Conservation (phyloP, 2,888 invertebrate species). For the Lutraria lutraria region DNA sequence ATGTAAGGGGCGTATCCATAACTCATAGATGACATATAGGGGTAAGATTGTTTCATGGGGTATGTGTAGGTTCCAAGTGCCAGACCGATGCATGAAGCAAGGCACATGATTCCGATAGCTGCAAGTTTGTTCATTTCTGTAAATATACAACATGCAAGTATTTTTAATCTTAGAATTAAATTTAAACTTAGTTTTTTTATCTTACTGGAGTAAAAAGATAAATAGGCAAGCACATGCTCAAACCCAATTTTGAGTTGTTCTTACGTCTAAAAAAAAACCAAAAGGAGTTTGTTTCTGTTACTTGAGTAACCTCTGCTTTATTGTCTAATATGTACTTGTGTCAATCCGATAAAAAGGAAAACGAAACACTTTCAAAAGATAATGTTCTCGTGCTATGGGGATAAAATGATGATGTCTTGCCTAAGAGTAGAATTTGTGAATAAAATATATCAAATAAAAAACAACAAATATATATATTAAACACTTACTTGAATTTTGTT, state of each 20-base stretch:
- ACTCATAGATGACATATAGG: neutral
- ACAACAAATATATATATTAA: neutral
- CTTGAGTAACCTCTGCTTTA: neutral
- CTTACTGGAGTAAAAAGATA: neutral
- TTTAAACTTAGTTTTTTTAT: neutral
- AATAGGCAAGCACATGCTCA: neutral
- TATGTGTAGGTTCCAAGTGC: neutral
- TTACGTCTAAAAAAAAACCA: neutral
- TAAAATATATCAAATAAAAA: neutral
- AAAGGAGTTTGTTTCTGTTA: too few species aligned
- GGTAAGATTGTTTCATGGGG: neutral
- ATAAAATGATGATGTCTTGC: neutral
- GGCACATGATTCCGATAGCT: neutral
- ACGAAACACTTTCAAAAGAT: neutral
- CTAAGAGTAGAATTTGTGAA: neutral
- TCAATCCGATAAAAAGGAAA: neutral
- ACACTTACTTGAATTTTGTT: neutral
- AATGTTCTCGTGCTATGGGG: neutral
- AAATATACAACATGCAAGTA: neutral
- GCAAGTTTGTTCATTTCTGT: conserved; percentile 1
- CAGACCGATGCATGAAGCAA: conserved; percentile 1
- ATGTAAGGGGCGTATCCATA: conserved; percentile 12
- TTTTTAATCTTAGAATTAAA: neutral
- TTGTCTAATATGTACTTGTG: neutral
- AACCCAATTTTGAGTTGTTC: neutral